Conservation (phyloP, 1,140 invertebrate genomes). For the Tetramorium simillimum region DNA sequence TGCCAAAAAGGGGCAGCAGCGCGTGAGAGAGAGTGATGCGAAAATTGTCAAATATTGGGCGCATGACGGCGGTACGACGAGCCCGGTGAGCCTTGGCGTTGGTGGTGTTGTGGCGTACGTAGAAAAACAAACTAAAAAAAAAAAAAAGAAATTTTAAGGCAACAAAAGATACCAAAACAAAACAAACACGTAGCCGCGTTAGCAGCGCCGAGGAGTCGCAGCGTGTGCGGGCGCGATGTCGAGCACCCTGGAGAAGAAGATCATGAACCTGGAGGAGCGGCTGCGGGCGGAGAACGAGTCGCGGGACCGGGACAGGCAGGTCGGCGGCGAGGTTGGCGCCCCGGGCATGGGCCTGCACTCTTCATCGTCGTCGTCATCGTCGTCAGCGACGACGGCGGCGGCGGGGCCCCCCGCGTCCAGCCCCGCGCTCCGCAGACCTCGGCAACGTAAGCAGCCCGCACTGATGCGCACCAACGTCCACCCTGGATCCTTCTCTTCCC, state of each 20-base stretch:
- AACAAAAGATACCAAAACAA: not conserved
- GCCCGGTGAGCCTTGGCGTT: constrained; percentile 41
- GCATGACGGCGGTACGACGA: constrained; percentile 58
- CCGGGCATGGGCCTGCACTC: constrained; percentile 73
- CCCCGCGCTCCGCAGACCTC: constrained; percentile 78
- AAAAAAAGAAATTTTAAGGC: not conserved
- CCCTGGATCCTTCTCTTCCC: not conserved
- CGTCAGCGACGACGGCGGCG: constrained; percentile 65
- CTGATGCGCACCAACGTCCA: not conserved
- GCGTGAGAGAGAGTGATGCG: constrained; percentile 76
- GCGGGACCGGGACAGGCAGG: constrained; percentile 83
- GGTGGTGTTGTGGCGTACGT: constrained; percentile 50
- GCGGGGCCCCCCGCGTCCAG: constrained; percentile 76
- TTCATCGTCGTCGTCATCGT: not conserved
- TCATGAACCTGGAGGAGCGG: constrained; percentile 88
- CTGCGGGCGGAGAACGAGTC: constrained; percentile 89
- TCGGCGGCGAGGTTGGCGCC: constrained; percentile 71
- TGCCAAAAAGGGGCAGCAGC: constrained; percentile 81
- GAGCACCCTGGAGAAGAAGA: constrained; percentile 87
- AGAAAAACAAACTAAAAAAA: not conserved
- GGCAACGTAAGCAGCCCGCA: constrained; percentile 79
- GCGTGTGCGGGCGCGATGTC: constrained; percentile 75
- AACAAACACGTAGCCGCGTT: constrained; percentile 49
- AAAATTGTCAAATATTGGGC: constrained; percentile 79
- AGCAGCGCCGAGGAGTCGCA: constrained; percentile 17